Percentiles rank a stretch among this genome's conserved stretches.
phyloP scores from a whole-genome alignment of 2,797 vertebrate genomes.

The Coluber constrictor region DNA sequence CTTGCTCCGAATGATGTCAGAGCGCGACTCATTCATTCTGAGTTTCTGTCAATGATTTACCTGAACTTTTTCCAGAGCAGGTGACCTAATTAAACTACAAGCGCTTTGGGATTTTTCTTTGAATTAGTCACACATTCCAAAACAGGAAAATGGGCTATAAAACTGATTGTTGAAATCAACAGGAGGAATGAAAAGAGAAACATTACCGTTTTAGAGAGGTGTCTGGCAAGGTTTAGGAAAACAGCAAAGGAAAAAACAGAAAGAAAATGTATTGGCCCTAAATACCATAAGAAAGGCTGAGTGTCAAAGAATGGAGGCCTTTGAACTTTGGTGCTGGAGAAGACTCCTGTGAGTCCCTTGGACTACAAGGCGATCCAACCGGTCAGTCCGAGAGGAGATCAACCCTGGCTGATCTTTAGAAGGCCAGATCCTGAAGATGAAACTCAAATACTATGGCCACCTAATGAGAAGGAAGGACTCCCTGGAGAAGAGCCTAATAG shows the following conservation, averaged over 20 bases:
- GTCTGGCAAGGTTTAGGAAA: not conserved
- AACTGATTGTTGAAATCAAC: not conserved
- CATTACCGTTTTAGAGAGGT: not conserved
- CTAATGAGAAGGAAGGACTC: no score
- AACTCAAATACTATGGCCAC: no score
- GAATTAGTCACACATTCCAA: not conserved
- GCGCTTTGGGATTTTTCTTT: not conserved
- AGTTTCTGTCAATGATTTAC: conserved; percentile 10
- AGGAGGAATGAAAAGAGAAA: not conserved
- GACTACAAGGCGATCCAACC: no score
- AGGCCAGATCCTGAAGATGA: no score
- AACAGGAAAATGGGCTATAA: not conserved
- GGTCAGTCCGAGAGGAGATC: no score
- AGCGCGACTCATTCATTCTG: not conserved
- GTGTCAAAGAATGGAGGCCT: no score
- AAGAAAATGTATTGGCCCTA: not conserved
- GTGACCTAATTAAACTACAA: not conserved
- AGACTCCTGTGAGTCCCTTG: no score
- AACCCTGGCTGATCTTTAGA: no score
- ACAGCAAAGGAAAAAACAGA: not conserved
- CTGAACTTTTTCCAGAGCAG: not conserved
- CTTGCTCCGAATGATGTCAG: not conserved
- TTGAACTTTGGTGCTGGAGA: no score
- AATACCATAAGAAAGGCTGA: not conserved
- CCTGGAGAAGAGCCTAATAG: no score